Percentiles rank a stretch among this genome's conserved stretches.
Conservation (phyloP, 2,797 vertebrate genomes). For the Knipowitschia caucasica region DNA sequence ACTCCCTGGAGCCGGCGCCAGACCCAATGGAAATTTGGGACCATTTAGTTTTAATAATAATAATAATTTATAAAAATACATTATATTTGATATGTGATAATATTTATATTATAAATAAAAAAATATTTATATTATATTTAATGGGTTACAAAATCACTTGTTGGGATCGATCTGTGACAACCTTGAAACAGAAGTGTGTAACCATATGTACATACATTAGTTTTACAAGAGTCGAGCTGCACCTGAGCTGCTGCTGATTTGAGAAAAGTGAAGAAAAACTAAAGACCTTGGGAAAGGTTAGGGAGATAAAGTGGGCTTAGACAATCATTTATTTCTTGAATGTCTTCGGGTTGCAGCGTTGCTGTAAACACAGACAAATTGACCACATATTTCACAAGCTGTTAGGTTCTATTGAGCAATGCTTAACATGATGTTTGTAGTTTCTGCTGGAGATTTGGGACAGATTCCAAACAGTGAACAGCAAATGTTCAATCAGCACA, state of each 20-base stretch:
- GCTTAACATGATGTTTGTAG: slow-evolving; percentile 45
- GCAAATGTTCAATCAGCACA: slow-evolving; percentile 59
- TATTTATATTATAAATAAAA: too few relatives aligned
- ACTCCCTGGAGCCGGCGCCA: too few relatives aligned
- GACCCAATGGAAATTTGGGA: too few relatives aligned
- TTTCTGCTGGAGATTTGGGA: slow-evolving; percentile 53
- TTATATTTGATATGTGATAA: too few relatives aligned
- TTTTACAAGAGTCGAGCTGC: slow-evolving; percentile 14
- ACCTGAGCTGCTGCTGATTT: slow-evolving; percentile 48
- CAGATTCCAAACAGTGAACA: slow-evolving; percentile 52
- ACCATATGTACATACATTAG: slow-evolving; percentile 16
- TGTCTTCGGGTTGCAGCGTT: slow-evolving; percentile 22
- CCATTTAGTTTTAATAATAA: too few relatives aligned
- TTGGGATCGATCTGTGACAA: slow-evolving; percentile 51
- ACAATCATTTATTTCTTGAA: slow-evolving; percentile 36
- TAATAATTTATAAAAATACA: too few relatives aligned
- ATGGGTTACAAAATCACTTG: slow-evolving; percentile 57
- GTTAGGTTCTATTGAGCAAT: slow-evolving; percentile 42
- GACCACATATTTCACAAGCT: slow-evolving; percentile 51
- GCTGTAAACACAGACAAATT: slow-evolving; percentile 54
- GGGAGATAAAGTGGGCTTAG: slow-evolving; percentile 52
- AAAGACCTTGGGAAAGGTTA: slow-evolving; percentile 51
- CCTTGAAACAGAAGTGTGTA: slow-evolving; percentile 33
- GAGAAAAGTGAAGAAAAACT: neutral
- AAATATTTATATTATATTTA: too few relatives aligned